Evolutionary conservation across 2,113 vertebrate species (phyloP), one percentile per base, ranked within the genome.

Genomic region (Gavialis gangeticus): DNA sequence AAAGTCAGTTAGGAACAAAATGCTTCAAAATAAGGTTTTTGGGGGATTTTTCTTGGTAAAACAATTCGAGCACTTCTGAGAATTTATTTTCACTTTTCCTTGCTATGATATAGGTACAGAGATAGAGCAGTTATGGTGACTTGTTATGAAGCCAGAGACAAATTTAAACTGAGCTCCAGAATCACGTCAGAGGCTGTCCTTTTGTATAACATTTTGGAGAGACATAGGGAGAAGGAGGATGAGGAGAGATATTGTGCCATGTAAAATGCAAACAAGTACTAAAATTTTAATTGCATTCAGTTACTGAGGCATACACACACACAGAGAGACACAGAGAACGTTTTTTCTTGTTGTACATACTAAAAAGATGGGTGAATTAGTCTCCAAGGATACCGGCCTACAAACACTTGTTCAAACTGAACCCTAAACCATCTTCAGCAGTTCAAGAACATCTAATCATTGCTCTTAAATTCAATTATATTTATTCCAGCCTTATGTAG

Each of bases 371-470:
- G 34, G 84, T 14, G 27, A 85, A 57, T 14, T 7, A 46, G 4
- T 81, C 10, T 75, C 30, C 28, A 81, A 80, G 75, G 93, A 93
- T 91, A 73, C 30, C 59, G 84, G 12, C 17, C 89, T 75, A 94
- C 94, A 93, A 59, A 5, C 0, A 0, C 66, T 1, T 81, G 21
- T 81, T 83, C 63, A 88, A 37, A 13, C n/a, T 64, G 34, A 24
- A 71, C 46, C 46, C 46, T 46, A 46, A 46, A 46, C 46, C 46
- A 46, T 81, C n/a, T 81, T 92, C 18, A 91, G 73, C 79, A 34
- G 59, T 82, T 87, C 75, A 90, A 59, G 10, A 95, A 17, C 5
- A 67, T 55, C 27, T 82, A 24, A 58, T 82, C 86, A 56, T 86
- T 79, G n/a, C 54, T 67, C 3, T 73, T 84, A 24, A 25, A 34